These are phyloP conservation scores for Automeris io DNA, from an alignment of 2,888 invertebrate species.

Conservation along the genomic window DNA sequence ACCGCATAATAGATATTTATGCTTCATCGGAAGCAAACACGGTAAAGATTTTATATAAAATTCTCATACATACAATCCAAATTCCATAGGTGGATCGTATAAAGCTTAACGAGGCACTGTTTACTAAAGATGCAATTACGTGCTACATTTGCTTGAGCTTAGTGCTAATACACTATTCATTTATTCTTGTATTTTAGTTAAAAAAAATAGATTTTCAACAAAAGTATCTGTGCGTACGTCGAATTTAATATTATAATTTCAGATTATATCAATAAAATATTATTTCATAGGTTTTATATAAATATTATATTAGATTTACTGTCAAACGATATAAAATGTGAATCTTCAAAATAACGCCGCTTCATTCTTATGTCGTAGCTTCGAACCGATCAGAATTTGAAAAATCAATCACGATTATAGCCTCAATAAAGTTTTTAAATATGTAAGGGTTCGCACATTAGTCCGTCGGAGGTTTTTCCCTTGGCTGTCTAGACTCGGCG, in stretches of 20 bases:
- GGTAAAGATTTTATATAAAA: constrained; percentile 38
- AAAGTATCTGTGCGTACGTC: too few species aligned
- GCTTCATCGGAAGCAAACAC: constrained; percentile 66
- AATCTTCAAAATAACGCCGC: background rate
- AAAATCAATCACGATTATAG: constrained; percentile 32
- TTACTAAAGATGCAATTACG: constrained; percentile 52
- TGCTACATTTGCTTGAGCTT: constrained; percentile 27
- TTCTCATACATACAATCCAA: constrained; percentile 22
- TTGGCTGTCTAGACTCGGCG: constrained; percentile 40
- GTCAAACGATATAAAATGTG: too few species aligned
- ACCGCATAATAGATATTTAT: constrained; percentile 73
- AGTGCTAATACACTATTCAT: too few species aligned
- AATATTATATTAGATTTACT: too few species aligned
- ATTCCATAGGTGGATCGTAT: constrained; percentile 49
- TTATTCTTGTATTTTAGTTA: too few species aligned
- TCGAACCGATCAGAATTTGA: constrained; percentile 29
- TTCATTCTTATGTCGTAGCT: background rate
- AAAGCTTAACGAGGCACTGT: constrained; percentile 53
- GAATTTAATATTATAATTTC: too few species aligned
- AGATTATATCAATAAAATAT: too few species aligned
- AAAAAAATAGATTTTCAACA: too few species aligned
- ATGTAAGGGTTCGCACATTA: constrained; percentile 38
- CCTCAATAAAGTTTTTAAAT: constrained; percentile 36
- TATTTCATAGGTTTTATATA: too few species aligned
- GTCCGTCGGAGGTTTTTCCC: constrained; percentile 19